Evolutionary conservation across 2,797 vertebrate species (phyloP), one percentile per base, ranked within the genome.

Genomic region (Corythornis leucogaster): DNA sequence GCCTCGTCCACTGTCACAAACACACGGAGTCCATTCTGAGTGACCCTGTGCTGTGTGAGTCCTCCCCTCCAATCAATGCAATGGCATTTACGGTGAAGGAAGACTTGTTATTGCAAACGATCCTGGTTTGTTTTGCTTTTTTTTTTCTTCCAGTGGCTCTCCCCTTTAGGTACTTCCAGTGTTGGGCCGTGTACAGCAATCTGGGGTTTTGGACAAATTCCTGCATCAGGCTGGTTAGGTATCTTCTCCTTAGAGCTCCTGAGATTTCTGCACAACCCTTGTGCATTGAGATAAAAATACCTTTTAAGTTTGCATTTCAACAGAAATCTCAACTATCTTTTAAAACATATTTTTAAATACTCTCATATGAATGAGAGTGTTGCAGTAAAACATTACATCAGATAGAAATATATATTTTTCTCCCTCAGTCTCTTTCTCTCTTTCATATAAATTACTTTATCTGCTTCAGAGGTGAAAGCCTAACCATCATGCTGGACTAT

Each of bases 1-100:
- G 92, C 82, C 90, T 95, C n/a, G 3, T 76, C 95, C 8, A 26
- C 62, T 94, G 91, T 96, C 89, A 91, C 51, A 20, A 26, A 91
- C 95, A 92, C n/a, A 76, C 3, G 1, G 78, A 92, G 78, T 90
- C 84, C 45, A 11, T 77, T 78, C 67, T 45, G 59, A 89, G 84
- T 48, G 82, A 95, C 83, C 66, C 63, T 89, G n/a, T 88, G 94
- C 81, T 86, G 61, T 43, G 22, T 43, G 57, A 19, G 28, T 48
- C 64, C 79, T 89, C 54, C 51, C 62, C 64, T 96, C 92, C 81
- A 43, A 14, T 92, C 79, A 58, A 8, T 19, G 33, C 2, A 2
- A 18, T 66, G 78, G 48, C 33, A 67, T 89, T 95, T 81, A 64
- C 33, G 22, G 20, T 22, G 42, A 76, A 68, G 51, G 54, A 77